Evolutionary conservation across 2,888 invertebrate genomes (phyloP).

Genomic region (Agriopis leucophaearia): DNA sequence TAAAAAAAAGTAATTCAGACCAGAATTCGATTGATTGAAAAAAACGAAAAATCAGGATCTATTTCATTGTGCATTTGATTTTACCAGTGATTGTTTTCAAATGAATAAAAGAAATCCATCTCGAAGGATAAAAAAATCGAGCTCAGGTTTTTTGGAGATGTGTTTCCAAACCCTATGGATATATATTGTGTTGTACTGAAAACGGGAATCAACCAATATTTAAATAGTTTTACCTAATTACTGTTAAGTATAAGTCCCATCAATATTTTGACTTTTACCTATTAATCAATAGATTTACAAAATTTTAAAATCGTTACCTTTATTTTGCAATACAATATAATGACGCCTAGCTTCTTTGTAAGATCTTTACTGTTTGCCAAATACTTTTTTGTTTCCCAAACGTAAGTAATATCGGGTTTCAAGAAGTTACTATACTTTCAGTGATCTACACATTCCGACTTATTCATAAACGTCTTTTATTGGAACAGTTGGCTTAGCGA

Average conservation of each 20-base stretch:
- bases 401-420: neutral
- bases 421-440: neutral
- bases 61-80: no score
- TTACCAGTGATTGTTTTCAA: no score
- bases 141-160: conserved; percentile 1
- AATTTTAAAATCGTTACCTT: neutral
- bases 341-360: conserved; percentile 4
- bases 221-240: conserved; percentile 41
- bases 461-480: no score
- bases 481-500: no score
- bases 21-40: no score
- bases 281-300: conserved; percentile 24
- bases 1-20: no score
- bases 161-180: conserved; percentile 30
- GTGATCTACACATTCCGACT: neutral
- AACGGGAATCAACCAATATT: conserved; percentile 46
- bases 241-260: conserved; percentile 29
- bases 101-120: no score
- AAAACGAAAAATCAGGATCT: no score
- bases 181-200: conserved; percentile 45
- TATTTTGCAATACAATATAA: neutral
- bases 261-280: conserved; percentile 43
- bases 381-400: neutral
- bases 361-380: no score
- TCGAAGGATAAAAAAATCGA: no score